phyloP scores from a whole-genome alignment of 2,113 vertebrate species.

The Seriola aureovittata region DNA sequence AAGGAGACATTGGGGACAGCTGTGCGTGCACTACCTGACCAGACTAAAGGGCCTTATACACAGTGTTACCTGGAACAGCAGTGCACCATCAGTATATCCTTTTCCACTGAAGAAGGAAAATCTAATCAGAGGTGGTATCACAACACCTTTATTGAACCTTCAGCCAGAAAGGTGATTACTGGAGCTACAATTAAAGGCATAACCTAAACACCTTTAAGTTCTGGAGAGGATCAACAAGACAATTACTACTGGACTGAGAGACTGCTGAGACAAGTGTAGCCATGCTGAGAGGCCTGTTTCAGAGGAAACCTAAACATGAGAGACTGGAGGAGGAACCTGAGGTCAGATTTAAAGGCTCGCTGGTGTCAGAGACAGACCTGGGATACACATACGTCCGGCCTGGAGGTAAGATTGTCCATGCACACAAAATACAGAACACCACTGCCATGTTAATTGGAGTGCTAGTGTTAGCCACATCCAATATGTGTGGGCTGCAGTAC shows the following conservation, averaged over 20 bases:
- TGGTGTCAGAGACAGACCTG: conserved; percentile 91
- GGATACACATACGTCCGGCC: conserved; percentile 89
- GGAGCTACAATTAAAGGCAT: neutral
- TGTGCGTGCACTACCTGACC: conserved; percentile 3
- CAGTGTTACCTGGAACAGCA: neutral
- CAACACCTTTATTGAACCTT: neutral
- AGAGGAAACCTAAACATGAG: conserved; percentile 86
- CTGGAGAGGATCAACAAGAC: conserved; percentile 5
- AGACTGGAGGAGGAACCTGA: conserved; percentile 86
- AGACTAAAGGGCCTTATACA: neutral
- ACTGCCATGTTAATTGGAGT: neutral
- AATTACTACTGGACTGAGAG: conserved; percentile 3
- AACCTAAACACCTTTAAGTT: neutral
- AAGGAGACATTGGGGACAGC: conserved; percentile 2
- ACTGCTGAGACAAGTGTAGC: conserved; percentile 10
- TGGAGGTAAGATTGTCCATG: conserved; percentile 91
- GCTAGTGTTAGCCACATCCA: neutral
- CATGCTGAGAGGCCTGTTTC: conserved; percentile 82
- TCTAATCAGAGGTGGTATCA: neutral
- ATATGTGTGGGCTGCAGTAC: neutral
- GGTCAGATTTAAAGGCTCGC: conserved; percentile 88
- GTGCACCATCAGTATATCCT: neutral
- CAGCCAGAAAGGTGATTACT: neutral
- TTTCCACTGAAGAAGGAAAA: neutral
- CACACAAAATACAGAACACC: neutral